Base-by-base conservation (phyloP, 1,140 invertebrate genomes). In the Cydia strobilella region DNA sequence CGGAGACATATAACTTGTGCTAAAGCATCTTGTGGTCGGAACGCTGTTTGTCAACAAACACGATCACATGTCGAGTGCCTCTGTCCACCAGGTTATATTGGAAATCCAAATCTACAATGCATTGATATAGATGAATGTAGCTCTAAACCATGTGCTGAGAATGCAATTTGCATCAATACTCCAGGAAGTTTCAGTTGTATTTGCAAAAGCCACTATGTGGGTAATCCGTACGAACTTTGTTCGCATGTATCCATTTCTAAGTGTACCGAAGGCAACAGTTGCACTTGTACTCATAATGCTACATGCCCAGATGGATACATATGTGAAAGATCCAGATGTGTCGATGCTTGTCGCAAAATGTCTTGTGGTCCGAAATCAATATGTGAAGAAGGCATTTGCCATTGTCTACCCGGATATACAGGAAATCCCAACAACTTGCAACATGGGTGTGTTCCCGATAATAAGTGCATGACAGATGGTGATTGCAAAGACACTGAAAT, bases 121-220 rank as follows among this genome's bases (percentile, higher is more conserved):
- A 94, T 95, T 83, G 97, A 98, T 90, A 95, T 98, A 69, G 96
- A 98, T 86, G 97, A 98, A 92, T 98, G 97, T 86, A 94, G 92
- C 59, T 94, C 94, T 74, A 96, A 96, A 83, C 96, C 96, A 3
- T 98, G 97, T 88, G 97, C 97, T 20, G 93, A 95, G 76, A 97
- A 97, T 87, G 97, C 97, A 1, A 95, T 96, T 23, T 98, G 98
- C 83, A 96, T 98, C 59, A 98, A 98, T 83, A 97, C 96, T 0
- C 94, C 96, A 5, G 97, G 97, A 63, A 96, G 96, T 79, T 98
- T 96, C 82, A 97, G 97, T 84, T 99, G 98, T 88, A 94, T 96
- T 2, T 99, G 98, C 83, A 95, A 96, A 79, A 96, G 96, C 74
- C 95, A 95, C 59, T 97, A 95, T 86, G 95, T 95, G 72, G 97